Percentiles rank a stretch among this genome's conserved stretches.
These are phyloP conservation scores for Pelusios castaneus DNA, from an alignment of 2,113 vertebrate genomes.

Conservation along the genomic window DNA sequence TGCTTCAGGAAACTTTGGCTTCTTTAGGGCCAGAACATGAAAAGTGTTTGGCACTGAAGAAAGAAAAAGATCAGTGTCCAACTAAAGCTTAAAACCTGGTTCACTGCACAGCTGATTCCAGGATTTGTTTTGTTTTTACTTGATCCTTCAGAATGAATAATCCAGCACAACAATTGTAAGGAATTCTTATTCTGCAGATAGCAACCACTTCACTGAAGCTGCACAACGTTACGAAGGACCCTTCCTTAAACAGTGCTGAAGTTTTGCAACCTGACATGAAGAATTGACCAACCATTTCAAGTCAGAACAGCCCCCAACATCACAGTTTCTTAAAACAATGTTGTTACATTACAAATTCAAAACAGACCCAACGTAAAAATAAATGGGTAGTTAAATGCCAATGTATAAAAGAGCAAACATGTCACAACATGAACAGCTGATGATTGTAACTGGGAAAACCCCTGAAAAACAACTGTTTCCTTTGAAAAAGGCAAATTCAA, in stretches of 20 bases:
- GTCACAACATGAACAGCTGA: slow-evolving; percentile 72
- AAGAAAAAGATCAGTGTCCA: accelerated
- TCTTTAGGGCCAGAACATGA: background rate
- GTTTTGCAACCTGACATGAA: slow-evolving; percentile 28
- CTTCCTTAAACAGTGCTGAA: background rate
- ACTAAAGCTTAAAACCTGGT: background rate
- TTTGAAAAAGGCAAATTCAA: slow-evolving; percentile 29
- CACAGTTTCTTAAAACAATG: slow-evolving; percentile 27
- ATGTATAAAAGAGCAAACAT: slow-evolving; percentile 63
- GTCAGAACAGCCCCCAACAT: slow-evolving; percentile 30
- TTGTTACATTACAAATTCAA: slow-evolving; percentile 63
- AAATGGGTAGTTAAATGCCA: slow-evolving; percentile 73
- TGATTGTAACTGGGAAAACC: slow-evolving; percentile 65
- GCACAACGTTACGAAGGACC: background rate
- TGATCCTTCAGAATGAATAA: background rate
- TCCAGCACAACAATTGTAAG: background rate
- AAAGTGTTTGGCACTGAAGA: background rate
- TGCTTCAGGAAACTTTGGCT: background rate
- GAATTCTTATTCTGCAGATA: background rate
- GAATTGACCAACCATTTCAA: background rate
- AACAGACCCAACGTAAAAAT: slow-evolving; percentile 69
- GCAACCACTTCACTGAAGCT: background rate
- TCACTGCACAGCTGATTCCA: background rate
- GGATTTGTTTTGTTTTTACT: background rate
- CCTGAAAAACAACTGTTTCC: slow-evolving; percentile 43